Conservation (phyloP, 1,140 invertebrate species). For the Bradysia coprophila region DNA sequence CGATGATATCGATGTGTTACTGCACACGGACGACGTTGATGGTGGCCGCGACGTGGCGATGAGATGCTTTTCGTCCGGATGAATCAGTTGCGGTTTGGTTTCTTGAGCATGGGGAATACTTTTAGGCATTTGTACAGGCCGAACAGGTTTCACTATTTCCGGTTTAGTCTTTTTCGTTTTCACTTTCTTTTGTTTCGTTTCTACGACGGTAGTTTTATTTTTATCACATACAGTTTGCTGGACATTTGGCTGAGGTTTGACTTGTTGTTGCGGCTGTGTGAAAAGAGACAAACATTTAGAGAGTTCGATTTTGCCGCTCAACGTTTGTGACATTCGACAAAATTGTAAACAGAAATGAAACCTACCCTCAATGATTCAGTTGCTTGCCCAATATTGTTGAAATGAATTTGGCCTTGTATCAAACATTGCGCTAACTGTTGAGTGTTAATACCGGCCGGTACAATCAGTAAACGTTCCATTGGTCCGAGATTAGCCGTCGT, state of each 20-base stretch:
- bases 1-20: not conserved
- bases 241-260: not conserved
- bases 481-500: slow-evolving; percentile 20
- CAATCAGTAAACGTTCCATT: slow-evolving; percentile 19
- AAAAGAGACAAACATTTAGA: too few species aligned
- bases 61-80: not conserved
- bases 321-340: too few species aligned
- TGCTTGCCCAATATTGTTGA: slow-evolving; percentile 15
- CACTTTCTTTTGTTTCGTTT: not conserved
- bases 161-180: not conserved
- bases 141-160: slow-evolving; percentile 1
- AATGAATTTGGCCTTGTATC: slow-evolving; percentile 20
- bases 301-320: too few species aligned
- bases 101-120: too few species aligned
- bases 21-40: not conserved
- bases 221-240: not conserved
- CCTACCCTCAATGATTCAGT: slow-evolving; percentile 1
- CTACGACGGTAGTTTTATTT: not conserved
- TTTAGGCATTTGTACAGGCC: too few species aligned
- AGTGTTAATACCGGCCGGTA: slow-evolving; percentile 21
- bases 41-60: not conserved
- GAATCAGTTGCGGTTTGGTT: not conserved
- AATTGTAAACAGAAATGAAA: too few species aligned
- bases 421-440: slow-evolving; percentile 22
- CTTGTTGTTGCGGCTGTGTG: slow-evolving; percentile 3